Base-by-base conservation (phyloP, 2,797 vertebrate species). In the Sebastes flavidus region DNA sequence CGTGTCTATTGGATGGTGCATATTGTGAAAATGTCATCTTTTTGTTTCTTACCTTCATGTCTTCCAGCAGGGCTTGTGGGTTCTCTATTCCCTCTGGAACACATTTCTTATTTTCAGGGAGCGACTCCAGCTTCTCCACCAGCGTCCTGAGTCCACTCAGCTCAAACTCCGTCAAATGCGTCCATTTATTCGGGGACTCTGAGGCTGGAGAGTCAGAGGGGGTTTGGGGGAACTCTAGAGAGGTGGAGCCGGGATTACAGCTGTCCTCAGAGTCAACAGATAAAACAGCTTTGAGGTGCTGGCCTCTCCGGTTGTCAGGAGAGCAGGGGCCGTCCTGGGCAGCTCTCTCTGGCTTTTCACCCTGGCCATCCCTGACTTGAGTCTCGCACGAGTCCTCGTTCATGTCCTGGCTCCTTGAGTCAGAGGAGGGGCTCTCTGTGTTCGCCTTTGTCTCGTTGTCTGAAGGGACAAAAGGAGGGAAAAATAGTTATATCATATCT, bases 81-180 rank as follows among this genome's bases (percentile, higher is more conserved):
- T 98, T 97, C 77, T 97, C 96, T 0, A 99, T 97, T 82, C 97
- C 97, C 86, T 97, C 96, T 0, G 98, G 98, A 77, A 99, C 95
- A 77, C 97, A 97, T 88, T 97, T 98, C 93, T 98, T 99, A 85
- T 97, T 97, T 81, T 98, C 98, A 0, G 98, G 97, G 46, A 99
- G 97, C 4, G 97, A 97, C 88, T 99, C 98, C 67, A 99, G 96
- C 85, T 98, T 99, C 90, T 99, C 97, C 22, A 99, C 97, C 80
- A 99, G 94, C 2, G 96, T 97, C 92, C 96, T 96, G 68, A 99
- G 96, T 68, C 98, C 98, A 52, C 94, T 96, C 90, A 99, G 95
- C 80, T 99, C 98, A 94, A 98, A 99, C 93, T 98, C 96, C 0
- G 98, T 99, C 88, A 99, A 92, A 90, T 98, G 97, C 61, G 95